A percentile compares a stretch with the other conserved stretches of the same genome.
Conservation (phyloP, 2,888 invertebrate species). For the Heliconius aoede region DNA sequence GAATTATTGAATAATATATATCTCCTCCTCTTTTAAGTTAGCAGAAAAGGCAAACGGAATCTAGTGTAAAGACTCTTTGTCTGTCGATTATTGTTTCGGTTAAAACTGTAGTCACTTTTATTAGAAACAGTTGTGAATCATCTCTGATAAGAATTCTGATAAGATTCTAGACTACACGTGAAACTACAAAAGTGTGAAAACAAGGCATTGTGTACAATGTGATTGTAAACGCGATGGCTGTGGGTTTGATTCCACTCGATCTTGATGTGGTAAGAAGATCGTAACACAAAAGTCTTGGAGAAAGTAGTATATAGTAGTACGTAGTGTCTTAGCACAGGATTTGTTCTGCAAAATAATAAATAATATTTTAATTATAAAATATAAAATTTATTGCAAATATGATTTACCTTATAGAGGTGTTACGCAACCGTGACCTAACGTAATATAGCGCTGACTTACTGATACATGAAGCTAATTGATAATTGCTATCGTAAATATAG, state of each 20-base stretch:
- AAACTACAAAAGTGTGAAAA: not conserved
- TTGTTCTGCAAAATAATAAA: no score
- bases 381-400: not conserved
- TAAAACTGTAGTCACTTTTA: not conserved
- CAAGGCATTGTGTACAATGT: no score
- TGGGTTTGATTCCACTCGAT: no score
- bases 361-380: not conserved
- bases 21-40: no score
- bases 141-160: conserved; percentile 1
- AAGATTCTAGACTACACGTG: not conserved
- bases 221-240: no score
- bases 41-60: no score
- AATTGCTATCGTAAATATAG: not conserved
- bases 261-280: not conserved
- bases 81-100: not conserved
- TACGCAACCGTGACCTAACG: conserved; percentile 20
- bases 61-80: no score
- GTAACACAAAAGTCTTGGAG: not conserved
- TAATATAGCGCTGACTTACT: conserved; percentile 10
- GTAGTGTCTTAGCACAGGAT: no score
- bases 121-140: not conserved
- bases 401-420: conserved; percentile 5
- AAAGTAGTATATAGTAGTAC: no score
- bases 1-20: no score
- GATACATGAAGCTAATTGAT: conserved; percentile 10